Evolutionary conservation across 2,113 vertebrate species (phyloP).

Genomic region (Platanista minor): DNA sequence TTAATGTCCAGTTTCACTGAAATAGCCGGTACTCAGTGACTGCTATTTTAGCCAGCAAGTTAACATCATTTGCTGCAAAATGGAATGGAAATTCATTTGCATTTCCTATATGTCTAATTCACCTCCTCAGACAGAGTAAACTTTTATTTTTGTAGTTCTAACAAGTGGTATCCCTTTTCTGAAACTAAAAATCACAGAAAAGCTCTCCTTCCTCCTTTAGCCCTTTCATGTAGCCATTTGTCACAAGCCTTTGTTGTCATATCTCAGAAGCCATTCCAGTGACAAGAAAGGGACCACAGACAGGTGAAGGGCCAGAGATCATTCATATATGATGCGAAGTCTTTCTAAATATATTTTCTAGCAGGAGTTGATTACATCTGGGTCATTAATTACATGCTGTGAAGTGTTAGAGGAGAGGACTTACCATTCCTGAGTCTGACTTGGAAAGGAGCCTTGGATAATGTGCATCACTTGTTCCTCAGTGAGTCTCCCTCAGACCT

Average conservation of each 20-base stretch:
- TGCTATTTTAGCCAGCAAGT: background rate
- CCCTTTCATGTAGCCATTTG: background rate
- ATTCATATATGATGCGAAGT: background rate
- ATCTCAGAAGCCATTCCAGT: background rate
- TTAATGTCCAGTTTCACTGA: constrained; percentile 36
- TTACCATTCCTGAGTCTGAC: background rate
- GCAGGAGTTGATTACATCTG: background rate
- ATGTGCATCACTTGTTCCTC: background rate
- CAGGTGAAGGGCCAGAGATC: background rate
- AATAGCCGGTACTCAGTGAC: background rate
- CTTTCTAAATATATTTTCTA: background rate
- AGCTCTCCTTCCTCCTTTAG: background rate
- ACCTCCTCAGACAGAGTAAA: background rate
- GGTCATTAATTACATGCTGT: background rate
- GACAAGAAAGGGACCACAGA: background rate
- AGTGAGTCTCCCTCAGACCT: background rate
- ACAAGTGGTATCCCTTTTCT: background rate
- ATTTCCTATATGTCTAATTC: background rate
- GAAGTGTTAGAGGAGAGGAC: background rate
- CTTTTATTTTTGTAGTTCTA: constrained; percentile 4
- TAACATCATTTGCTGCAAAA: background rate
- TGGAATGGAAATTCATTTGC: background rate
- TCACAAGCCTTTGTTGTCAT: background rate
- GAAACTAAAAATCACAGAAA: constrained; percentile 7
- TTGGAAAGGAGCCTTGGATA: background rate